A percentile compares a stretch with the other conserved stretches of the same genome.
These are phyloP conservation scores for Chaenodraco wilsoni DNA, from an alignment of 2,797 vertebrate species.

Conservation along the genomic window DNA sequence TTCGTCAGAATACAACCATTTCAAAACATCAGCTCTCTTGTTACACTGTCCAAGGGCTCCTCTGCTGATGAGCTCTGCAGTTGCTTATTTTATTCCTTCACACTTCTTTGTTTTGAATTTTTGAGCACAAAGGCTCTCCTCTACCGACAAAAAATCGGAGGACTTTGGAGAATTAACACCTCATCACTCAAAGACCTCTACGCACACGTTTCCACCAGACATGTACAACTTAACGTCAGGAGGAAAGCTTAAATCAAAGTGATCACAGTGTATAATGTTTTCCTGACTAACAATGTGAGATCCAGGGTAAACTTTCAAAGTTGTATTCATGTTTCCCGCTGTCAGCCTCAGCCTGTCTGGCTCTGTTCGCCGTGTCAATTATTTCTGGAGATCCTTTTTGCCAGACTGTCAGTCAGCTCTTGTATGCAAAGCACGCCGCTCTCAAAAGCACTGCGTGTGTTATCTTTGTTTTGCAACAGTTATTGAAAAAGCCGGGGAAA, in stretches of 20 bases:
- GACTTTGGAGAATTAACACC: conserved; percentile 44
- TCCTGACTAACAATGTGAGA: conserved; percentile 65
- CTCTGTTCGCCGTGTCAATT: conserved; percentile 55
- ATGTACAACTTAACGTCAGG: conserved; percentile 63
- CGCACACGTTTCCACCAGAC: conserved; percentile 44
- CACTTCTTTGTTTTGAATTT: conserved; percentile 21
- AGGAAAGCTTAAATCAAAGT: conserved; percentile 49
- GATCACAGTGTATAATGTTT: conserved; percentile 63
- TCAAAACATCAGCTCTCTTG: conserved; percentile 28
- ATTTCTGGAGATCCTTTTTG: conserved; percentile 56
- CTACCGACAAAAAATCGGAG: not conserved
- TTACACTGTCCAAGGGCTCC: conserved; percentile 18
- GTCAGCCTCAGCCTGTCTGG: conserved; percentile 53
- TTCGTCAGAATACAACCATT: conserved; percentile 22
- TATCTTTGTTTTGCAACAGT: conserved; percentile 49
- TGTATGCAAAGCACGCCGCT: conserved; percentile 37
- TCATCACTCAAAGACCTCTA: conserved; percentile 35
- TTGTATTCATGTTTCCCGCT: not conserved
- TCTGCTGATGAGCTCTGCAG: not conserved
- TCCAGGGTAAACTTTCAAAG: conserved; percentile 61
- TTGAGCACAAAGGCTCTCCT: conserved; percentile 12
- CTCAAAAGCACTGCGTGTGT: conserved; percentile 29
- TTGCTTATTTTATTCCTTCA: conserved; percentile 11
- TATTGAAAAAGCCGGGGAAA: conserved; percentile 39
- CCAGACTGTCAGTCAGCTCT: conserved; percentile 44